Base-by-base conservation (phyloP, 1,140 invertebrate genomes). In the Delia radicum region DNA sequence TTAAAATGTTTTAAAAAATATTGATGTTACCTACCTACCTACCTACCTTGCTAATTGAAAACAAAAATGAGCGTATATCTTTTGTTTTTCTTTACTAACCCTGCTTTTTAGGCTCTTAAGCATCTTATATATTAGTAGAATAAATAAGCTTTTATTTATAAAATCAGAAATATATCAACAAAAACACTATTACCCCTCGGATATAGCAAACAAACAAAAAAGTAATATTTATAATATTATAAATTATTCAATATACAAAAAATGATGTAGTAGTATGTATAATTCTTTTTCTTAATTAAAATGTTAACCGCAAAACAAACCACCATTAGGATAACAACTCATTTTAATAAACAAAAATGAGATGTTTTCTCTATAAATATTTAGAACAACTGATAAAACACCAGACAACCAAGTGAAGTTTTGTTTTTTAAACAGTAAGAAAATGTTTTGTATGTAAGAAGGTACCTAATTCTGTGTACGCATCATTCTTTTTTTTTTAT, bases 81-180 rank as follows among this genome's bases (percentile, higher is more conserved):
- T 37, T 69, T 33, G n/a, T 33, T 37, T 69, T 69, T n/a, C n/a
- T 33, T 37, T 37, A 69, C n/a, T 10, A 42, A 42, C n/a, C 65
- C 65, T 24, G 65, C 65, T 69, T 69, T 63, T 28, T 69, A 69
- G 65, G 65, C 65, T 69, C 29, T 31, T 37, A 69, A 69, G 65
- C 29, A 69, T 33, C 15, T 31, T 69, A 31, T 69, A 31, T 37
- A 21, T 69, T 33, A 31, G 18, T 33, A 69, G 15, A 67, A 7
- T 31, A 69, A 29, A 33, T 33, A 33, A 37, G 27, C 7, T 33
- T 33, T 69, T 69, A 69, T 69, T 69, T 69, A 69, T 69, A 69
- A 55, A 69, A n/a, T n/a, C 65, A 69, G 65, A 69, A 33, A 69
- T n/a, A 69, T 33, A 69, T 21, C 48, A 55, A 18, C 48, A 55